A percentile compares a stretch with the other conserved stretches of the same genome.
phyloP scores from a whole-genome alignment of 2,888 invertebrate genomes.

The Heteropelma amictum region DNA sequence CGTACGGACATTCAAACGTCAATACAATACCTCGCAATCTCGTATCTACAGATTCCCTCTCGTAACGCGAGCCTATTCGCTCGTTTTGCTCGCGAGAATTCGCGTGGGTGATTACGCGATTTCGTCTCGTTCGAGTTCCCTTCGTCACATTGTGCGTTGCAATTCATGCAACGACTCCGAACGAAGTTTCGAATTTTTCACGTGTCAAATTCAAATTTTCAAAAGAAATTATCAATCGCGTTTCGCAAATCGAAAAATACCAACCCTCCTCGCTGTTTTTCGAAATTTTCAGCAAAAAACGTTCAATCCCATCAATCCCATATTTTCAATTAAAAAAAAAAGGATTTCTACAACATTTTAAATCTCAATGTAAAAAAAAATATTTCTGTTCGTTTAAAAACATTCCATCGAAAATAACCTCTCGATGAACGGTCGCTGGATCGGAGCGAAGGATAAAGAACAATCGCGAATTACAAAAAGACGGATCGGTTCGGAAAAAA shows the following conservation, averaged over 20 bases:
- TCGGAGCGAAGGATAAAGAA: no score
- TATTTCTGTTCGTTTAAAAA: no score
- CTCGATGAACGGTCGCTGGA: no score
- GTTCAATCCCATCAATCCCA: no score
- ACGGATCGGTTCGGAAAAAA: no score
- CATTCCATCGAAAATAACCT: no score
- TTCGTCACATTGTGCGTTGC: background rate
- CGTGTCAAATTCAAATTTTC: background rate
- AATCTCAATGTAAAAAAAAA: no score
- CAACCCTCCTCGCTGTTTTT: no score
- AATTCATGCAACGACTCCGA: background rate
- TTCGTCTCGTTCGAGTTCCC: slow-evolving; percentile 51
- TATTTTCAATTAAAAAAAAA: no score
- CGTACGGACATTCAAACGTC: slow-evolving; percentile 5
- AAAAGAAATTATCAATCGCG: background rate
- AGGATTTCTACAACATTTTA: no score
- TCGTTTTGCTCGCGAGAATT: slow-evolving; percentile 67
- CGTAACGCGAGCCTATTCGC: slow-evolving; percentile 63
- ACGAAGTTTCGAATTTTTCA: slow-evolving; percentile 15
- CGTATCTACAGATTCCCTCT: slow-evolving; percentile 25
- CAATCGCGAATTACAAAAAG: no score
- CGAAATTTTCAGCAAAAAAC: background rate
- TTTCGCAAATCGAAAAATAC: background rate
- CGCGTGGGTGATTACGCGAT: slow-evolving; percentile 66
- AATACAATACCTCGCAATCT: background rate